These are phyloP conservation scores for Eclectus roratus DNA, from an alignment of 2,113 vertebrate genomes.

Conservation along the genomic window DNA sequence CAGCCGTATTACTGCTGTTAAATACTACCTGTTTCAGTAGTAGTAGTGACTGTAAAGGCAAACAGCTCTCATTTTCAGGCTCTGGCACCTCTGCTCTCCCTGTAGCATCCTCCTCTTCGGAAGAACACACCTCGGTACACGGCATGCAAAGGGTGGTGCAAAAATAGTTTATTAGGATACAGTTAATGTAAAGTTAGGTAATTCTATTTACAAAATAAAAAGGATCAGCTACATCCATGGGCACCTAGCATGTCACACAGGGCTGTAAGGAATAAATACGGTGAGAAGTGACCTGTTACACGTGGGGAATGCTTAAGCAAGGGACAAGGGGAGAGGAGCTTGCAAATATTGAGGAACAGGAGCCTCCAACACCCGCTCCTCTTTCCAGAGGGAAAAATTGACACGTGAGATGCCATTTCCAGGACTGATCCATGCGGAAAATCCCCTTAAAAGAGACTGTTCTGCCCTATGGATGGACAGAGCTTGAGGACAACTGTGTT, in stretches of 20 bases:
- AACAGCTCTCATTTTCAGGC: neutral
- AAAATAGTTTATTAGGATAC: constrained; percentile 85
- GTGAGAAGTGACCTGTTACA: constrained; percentile 55
- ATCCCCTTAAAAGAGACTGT: neutral
- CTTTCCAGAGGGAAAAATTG: neutral
- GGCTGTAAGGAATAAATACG: constrained; percentile 73
- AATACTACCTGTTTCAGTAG: neutral
- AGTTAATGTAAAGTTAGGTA: constrained; percentile 79
- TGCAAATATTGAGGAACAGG: neutral
- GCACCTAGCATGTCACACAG: constrained; percentile 68
- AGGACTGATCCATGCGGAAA: neutral
- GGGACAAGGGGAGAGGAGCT: neutral
- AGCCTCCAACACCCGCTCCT: neutral
- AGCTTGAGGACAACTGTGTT: neutral
- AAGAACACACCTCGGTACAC: constrained; percentile 18
- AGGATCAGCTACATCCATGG: constrained; percentile 73
- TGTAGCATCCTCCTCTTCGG: neutral
- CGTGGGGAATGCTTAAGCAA: neutral
- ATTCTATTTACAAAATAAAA: constrained; percentile 81
- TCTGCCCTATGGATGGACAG: neutral
- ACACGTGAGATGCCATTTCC: neutral
- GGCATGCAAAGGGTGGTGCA: constrained; percentile 73
- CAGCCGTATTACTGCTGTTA: neutral
- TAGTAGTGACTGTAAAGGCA: neutral
- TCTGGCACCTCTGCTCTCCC: neutral